Evolutionary conservation across 2,888 invertebrate species (phyloP).

Genomic region (Venusia cambrica): DNA sequence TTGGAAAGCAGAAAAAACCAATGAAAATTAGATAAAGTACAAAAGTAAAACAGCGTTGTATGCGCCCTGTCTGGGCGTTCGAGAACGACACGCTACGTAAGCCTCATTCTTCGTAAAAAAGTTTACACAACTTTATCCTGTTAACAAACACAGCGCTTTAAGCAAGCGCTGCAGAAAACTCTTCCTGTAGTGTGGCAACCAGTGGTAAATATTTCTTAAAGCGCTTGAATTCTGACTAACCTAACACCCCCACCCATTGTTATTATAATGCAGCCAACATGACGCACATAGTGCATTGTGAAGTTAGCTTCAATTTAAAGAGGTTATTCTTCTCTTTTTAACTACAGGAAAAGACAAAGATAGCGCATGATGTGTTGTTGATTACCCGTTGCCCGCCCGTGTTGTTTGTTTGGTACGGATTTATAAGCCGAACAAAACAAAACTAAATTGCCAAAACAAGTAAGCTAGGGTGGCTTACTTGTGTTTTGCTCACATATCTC

Average conservation of each 20-base stretch:
- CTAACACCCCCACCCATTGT: constrained; percentile 64
- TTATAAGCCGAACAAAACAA: constrained; percentile 11
- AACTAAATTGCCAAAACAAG: no score
- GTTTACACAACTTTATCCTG: constrained; percentile 64
- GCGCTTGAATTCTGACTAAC: constrained; percentile 48
- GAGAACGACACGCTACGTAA: constrained; percentile 62
- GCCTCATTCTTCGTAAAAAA: constrained; percentile 57
- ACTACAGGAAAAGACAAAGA: constrained; percentile 36
- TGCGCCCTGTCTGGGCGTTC: constrained; percentile 53
- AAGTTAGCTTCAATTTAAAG: constrained; percentile 48
- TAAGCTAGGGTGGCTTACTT: no score
- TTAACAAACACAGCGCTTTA: constrained; percentile 37
- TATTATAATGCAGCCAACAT: constrained; percentile 78
- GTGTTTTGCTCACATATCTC: no score
- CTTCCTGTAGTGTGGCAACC: constrained; percentile 9
- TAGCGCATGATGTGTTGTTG: constrained; percentile 6
- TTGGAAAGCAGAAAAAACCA: constrained; percentile 31
- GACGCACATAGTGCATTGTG: constrained; percentile 58
- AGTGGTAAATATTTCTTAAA: no score
- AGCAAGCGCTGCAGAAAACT: constrained; percentile 29
- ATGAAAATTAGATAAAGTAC: constrained; percentile 40
- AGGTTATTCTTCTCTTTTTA: constrained; percentile 37
- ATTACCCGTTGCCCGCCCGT: constrained; percentile 8
- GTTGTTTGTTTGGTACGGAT: constrained; percentile 16
- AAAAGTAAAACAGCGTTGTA: constrained; percentile 44